Percentiles rank a stretch among this genome's conserved stretches.
Conservation (phyloP, 2,888 invertebrate genomes). For the Plusia festucae region DNA sequence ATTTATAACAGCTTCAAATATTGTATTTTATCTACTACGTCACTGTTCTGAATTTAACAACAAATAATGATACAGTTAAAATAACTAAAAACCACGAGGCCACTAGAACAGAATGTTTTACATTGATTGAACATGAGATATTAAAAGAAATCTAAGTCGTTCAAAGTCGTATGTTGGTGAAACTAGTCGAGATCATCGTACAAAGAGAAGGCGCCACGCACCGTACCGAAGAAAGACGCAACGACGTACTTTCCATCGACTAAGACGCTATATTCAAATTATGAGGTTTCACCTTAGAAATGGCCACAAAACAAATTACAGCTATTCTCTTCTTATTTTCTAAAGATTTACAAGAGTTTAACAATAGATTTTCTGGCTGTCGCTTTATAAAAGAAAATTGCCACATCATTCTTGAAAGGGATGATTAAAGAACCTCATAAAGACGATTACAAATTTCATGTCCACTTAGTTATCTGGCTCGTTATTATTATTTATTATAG, state of each 20-base stretch:
- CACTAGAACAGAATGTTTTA: constrained; percentile 40
- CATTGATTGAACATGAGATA: constrained; percentile 46
- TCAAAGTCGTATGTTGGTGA: constrained; percentile 71
- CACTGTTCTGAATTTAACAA: neutral
- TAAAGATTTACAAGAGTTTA: constrained; percentile 54
- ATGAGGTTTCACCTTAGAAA: constrained; percentile 66
- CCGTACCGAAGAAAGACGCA: constrained; percentile 70
- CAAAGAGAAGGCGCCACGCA: constrained; percentile 76
- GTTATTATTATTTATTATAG: no score
- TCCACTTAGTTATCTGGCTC: neutral
- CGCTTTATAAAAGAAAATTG: constrained; percentile 31
- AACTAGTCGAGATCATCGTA: constrained; percentile 80
- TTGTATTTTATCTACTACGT: neutral
- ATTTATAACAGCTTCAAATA: neutral
- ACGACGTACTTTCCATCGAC: constrained; percentile 75
- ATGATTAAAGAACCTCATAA: constrained; percentile 23
- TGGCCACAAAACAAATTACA: constrained; percentile 62
- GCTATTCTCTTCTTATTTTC: constrained; percentile 53
- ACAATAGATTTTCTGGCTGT: constrained; percentile 39
- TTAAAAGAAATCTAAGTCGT: constrained; percentile 62
- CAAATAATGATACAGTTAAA: neutral
- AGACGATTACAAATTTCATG: constrained; percentile 15
- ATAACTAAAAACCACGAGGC: constrained; percentile 43
- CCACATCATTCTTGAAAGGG: constrained; percentile 39
- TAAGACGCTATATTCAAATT: constrained; percentile 75